A percentile compares a stretch with the other conserved stretches of the same genome.
These are phyloP conservation scores for Drosophila melanosoma DNA, from an alignment of 2,888 invertebrate genomes.

Conservation along the genomic window DNA sequence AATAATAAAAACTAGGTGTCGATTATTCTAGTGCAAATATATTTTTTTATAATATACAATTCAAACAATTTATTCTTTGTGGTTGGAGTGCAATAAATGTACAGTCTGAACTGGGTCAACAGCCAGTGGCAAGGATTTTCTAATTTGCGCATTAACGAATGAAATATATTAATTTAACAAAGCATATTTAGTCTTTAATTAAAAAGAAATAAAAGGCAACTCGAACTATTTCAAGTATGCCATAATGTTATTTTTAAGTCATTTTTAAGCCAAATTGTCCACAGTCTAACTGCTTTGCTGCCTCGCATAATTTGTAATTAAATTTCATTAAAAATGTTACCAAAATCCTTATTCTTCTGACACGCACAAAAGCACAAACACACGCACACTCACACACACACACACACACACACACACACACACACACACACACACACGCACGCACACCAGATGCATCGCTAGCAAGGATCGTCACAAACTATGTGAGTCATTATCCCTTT, in stretches of 20 bases:
- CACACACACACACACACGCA: conserved; percentile 7
- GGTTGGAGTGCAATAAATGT: conserved; percentile 11
- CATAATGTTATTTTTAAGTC: conserved; percentile 21
- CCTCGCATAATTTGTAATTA: conserved; percentile 74
- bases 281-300: conserved; percentile 55
- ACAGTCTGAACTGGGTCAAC: background rate
- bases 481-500: conserved; percentile 78
- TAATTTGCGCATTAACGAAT: conserved; percentile 48
- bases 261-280: conserved; percentile 21
- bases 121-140: conserved; percentile 6
- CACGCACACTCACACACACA: conserved; percentile 9
- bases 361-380: conserved; percentile 29
- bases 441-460: conserved; percentile 5
- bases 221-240: conserved; percentile 19
- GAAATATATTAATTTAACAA: conserved; percentile 61
- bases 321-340: conserved; percentile 71
- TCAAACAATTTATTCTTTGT: background rate
- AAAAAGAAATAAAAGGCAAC: background rate
- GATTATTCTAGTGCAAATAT: background rate
- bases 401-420: conserved; percentile 25
- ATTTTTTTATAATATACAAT: background rate
- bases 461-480: conserved; percentile 58
- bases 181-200: conserved; percentile 60
- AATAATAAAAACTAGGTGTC: background rate
- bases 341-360: conserved; percentile 68